Evolutionary conservation across 2,113 vertebrate genomes (phyloP), one percentile per base, ranked within the genome.

Genomic region (Gorsachius goisagi): DNA sequence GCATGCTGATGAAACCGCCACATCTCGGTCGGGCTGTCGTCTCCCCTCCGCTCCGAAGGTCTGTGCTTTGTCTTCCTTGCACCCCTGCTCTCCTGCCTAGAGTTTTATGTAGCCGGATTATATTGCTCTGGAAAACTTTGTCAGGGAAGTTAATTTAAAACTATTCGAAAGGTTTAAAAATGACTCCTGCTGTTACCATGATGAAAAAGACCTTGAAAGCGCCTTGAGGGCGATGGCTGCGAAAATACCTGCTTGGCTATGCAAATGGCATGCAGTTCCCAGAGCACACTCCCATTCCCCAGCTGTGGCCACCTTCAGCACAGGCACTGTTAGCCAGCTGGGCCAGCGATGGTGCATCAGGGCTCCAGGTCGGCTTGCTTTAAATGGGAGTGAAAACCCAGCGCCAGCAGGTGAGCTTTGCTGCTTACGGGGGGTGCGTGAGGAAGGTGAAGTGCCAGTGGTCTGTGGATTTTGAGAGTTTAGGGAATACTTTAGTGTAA

Each of bases 211-310:
- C 93, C 88, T 95, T 86, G 85, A 60, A 44, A 73, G 50, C 0
- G 9, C 85, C 58, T 76, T 26, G 81, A 67, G 81, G 35, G 49
- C 0, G 1, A 37, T 30, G 26, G 41, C 55, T 67, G 85, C 72
- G 2, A 5, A 64, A 58, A 27, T 73, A 14, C 44, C 53, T 39
- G 24, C 59, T 24, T 56, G 89, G 67, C 50, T 26, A 1, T 16
- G 79, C 0, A 1, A 12, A 44, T 9, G 37, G 24, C 6, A 12
- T n/a, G 14, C 6, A 4, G 66, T 20, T 90, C 41, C 41, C 45
- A 23, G 39, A 41, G 21, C 1, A 0, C 0, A 4, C 69, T 81
- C 37, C n/a, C 9, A 0, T 30, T 24, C 19, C 18, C 9, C 8
- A 18, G 17, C 37, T 12, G 11, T 72, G 59, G 37, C 16, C 30